Base-by-base conservation (phyloP, 1,140 invertebrate genomes). In the Himalopsyche phryganea region DNA sequence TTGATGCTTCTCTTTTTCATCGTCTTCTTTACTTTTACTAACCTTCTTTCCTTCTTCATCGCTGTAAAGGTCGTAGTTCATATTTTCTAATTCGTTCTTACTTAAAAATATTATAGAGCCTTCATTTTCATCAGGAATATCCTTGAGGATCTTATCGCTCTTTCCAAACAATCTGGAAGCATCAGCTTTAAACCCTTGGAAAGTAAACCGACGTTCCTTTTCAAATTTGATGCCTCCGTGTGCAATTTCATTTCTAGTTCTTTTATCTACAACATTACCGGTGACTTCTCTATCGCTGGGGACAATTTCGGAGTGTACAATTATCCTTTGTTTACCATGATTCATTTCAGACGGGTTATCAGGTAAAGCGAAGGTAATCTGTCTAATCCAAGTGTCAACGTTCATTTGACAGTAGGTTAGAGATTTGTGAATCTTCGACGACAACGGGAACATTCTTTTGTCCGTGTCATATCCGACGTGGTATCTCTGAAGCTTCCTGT, bases 361-460 rank as follows among this genome's bases (percentile, higher is more conserved):
- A 56, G 71, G 69, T 61, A 71, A 71, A 20, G 75, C 74, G 68
- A 77, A 78, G 41, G 75, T 76, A 68, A 78, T 77, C 69, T 78
- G 76, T 66, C 75, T 76, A 68, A 78, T 77, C 76, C 76, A 77
- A 67, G 76, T 75, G 71, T 78, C 76, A 72, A 77, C 74, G 61
- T 83, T 81, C 20, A 81, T 74, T 73, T 83, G 81, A 72, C 81
- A 82, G 70, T 81, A 83, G 69, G 80, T 81, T 54, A 83, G 73
- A 70, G 81, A 79, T 71, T 81, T 83, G 65, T 82, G 81, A 42
- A 83, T 78, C 65, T 80, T 80, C 7, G 78, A 72, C 66, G 81
- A 81, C 56, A 81, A 76, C n/a, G n/a, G 23, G 65, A 82, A 77
- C 80, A 83, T 81, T 38, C 79, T 71, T 61, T 82, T 81, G 59